These are phyloP conservation scores for Marcusenius ussheri DNA, from an alignment of 2,113 vertebrate species.

Conservation along the genomic window DNA sequence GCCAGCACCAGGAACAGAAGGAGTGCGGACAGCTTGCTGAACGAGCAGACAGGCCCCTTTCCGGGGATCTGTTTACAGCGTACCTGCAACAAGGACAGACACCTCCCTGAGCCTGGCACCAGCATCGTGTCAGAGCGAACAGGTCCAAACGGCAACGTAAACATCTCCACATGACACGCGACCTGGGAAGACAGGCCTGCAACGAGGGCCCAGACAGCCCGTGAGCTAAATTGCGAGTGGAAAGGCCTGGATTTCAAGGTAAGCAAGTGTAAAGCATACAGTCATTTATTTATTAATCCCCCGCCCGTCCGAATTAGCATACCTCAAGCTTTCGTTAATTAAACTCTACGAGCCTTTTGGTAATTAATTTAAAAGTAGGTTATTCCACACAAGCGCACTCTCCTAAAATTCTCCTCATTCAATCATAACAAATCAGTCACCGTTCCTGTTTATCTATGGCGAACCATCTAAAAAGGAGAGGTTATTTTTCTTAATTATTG, in stretches of 20 bases:
- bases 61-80: neutral
- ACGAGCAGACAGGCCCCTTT: neutral
- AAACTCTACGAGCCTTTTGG: neutral
- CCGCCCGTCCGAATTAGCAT: neutral
- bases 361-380: neutral
- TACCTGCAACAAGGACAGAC: neutral
- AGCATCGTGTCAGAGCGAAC: neutral
- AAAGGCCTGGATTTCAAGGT: neutral
- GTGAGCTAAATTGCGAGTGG: neutral
- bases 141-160: neutral
- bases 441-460: neutral
- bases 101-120: neutral
- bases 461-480: neutral
- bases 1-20: neutral
- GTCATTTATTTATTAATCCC: neutral
- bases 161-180: neutral
- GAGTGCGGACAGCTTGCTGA: neutral
- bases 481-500: conserved; percentile 7
- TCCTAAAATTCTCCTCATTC: neutral
- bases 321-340: neutral
- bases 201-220: neutral
- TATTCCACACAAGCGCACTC: neutral
- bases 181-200: neutral
- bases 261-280: neutral
- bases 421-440: neutral